Evolutionary conservation across 64 coral and sea anemone species (phyloP), one percentile per base, ranked within the genome.

Genomic region (Stichodactyla mertensii): DNA sequence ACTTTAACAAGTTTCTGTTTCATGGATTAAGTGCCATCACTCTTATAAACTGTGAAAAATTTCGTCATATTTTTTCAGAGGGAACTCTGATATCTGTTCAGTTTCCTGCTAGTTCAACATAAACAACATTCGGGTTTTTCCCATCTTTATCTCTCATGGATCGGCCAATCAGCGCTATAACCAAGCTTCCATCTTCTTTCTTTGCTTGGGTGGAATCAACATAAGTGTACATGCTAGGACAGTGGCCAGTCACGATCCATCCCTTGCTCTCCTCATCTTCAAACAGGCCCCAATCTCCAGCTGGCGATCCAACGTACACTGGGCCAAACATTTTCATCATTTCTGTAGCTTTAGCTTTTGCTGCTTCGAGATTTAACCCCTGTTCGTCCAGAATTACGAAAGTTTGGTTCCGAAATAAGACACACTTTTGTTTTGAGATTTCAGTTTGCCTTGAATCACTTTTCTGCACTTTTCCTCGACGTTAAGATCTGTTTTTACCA

Each of bases 261-360:
- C 93, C 93, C 27, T 94, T 64, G 0, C 57, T 24, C 71, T 84
- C 91, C 13, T 89, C 60, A 53, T 85, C 87, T 55, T 86, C 80
- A 6, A 77, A 55, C 9, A 92, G 61, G 78, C 70, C 79, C 52
- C 89, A 95, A 67, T 95, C 93, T 55, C 87, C 93, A 1, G 93
- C 87, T 1, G 90, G 87, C 14, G 18, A 20, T 69, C 56, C 93
- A 64, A 78, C 22, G 36, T 52, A 67, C 54, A 95, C 90, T 4
- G 93, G 93, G 0, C 93, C 93, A 57, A 85, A 95, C 9, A 64
- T 1, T 2, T 28, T 9, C 87, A 95, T 95, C 10, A 92, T 95
- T 71, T 89, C 77, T 19, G 85, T 95, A 55, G 90, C 93, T 92
- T 95, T 89, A 45, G 54, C 16, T n/a, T 53, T 59, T 12, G 90